Evolutionary conservation across 2,797 vertebrate species (phyloP).

Genomic region (Schizopygopsis pylzovi): DNA sequence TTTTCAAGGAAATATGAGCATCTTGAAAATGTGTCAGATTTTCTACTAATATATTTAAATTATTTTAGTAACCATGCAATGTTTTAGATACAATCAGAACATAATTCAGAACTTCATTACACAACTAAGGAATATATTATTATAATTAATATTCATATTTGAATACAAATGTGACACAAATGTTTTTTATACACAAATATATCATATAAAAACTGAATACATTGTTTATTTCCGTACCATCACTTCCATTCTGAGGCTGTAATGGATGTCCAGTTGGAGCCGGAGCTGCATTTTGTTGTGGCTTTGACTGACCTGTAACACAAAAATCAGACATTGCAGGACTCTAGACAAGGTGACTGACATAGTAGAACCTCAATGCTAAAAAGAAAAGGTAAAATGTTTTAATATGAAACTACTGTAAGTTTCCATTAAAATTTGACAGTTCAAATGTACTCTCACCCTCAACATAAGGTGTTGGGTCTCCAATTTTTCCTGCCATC

Average conservation of each 20-base stretch:
- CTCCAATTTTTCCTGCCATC: conserved; percentile 86
- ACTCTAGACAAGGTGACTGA: neutral
- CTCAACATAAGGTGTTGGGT: conserved; percentile 87
- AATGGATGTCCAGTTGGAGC: conserved; percentile 65
- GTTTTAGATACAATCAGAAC: neutral
- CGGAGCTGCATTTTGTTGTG: conserved; percentile 60
- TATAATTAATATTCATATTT: too few species aligned
- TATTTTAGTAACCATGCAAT: neutral
- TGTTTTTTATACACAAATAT: neutral
- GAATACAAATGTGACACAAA: neutral
- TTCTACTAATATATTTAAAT: neutral
- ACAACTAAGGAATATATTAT: neutral
- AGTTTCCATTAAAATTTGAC: neutral
- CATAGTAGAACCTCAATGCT: neutral
- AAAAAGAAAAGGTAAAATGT: neutral
- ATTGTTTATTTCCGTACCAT: conserved; percentile 61
- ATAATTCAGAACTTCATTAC: neutral
- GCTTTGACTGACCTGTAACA: conserved; percentile 74
- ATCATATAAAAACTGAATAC: neutral
- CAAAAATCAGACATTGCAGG: conserved; percentile 2
- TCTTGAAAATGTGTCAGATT: neutral
- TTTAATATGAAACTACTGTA: neutral
- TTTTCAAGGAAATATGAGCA: neutral
- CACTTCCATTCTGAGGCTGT: conserved; percentile 72
- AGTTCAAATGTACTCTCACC: conserved; percentile 74